Conservation (phyloP, 1,140 invertebrate species). For the Zaprionus taronus region DNA sequence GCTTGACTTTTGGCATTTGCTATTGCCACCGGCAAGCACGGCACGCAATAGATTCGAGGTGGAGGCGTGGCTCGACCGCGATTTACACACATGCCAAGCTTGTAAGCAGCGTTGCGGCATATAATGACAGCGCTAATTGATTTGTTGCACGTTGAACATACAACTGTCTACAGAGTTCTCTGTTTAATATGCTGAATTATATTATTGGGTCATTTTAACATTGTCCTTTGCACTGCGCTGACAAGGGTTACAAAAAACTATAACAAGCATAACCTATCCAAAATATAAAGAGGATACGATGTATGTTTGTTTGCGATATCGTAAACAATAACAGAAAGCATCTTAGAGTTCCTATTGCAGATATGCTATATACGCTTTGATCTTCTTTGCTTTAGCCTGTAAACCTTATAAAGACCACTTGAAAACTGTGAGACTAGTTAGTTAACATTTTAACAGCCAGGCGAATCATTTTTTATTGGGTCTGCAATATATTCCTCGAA, state of each 20-base stretch:
- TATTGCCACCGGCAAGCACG: not conserved
- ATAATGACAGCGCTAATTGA: conserved; percentile 57
- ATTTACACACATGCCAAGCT: conserved; percentile 11
- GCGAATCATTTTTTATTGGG: no score
- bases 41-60: not conserved
- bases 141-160: conserved; percentile 44
- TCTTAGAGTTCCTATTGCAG: no score
- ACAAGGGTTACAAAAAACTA: not conserved
- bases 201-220: not conserved
- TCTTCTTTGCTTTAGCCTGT: no score
- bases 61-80: not conserved
- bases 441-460: no score
- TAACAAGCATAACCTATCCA: no score
- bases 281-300: no score
- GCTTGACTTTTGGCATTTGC: conserved; percentile 47
- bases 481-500: no score
- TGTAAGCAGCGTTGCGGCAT: conserved; percentile 23
- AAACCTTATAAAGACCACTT: no score
- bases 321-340: no score
- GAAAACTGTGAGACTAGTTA: no score
- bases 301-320: no score
- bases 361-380: no score
- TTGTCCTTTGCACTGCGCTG: not conserved
- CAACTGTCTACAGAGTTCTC: not conserved
- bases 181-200: conserved; percentile 15